Base-by-base conservation (phyloP, 1,140 invertebrate genomes). In the Luehdorfia chinensis region DNA sequence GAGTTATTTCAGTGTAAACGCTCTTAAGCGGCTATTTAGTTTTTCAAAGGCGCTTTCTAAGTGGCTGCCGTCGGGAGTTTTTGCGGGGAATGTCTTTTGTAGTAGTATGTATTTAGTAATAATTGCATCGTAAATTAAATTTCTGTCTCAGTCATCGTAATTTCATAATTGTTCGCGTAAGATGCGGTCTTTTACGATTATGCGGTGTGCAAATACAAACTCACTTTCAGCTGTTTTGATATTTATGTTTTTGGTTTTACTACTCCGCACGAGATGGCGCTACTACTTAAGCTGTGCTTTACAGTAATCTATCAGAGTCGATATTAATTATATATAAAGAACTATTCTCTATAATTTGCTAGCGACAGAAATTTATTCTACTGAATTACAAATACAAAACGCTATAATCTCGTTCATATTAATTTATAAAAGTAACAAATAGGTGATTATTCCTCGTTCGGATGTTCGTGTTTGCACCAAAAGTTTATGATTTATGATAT, bases 21-120 rank as follows among this genome's bases (percentile, higher is more conserved):
- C 63, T 77, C 54, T 62, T 83, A 79, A 75, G 59, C 59, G 68
- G 71, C 68, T 72, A 75, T 84, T 83, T 73, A 72, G 67, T 84
- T 84, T 84, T 84, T 84, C 71, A 83, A 78, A 79, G 55, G 58
- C 65, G 67, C 69, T 83, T 81, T 80, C 76, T 83, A 84, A 84
- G 73, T 80, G 73, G 73, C 46, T 63, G 63, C 59, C 61, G 67
- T 62, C 48, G 48, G 55, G 43, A 49, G 53, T 51, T 79, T 81
- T 84, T 77, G 53, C 61, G 47, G 54, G 56, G 52, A 62, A 68
- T 63, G 61, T 67, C 71, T 66, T 70, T 72, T 75, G 67, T 74
- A 70, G 75, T 79, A 73, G 71, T 60, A 59, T 55, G 45, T 60
- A 55, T 57, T 67, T 61, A 61, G 69, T 59, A 59, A 68, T 80